phyloP scores from a whole-genome alignment of 2,888 invertebrate species.

The Perizoma flavofasciatum region DNA sequence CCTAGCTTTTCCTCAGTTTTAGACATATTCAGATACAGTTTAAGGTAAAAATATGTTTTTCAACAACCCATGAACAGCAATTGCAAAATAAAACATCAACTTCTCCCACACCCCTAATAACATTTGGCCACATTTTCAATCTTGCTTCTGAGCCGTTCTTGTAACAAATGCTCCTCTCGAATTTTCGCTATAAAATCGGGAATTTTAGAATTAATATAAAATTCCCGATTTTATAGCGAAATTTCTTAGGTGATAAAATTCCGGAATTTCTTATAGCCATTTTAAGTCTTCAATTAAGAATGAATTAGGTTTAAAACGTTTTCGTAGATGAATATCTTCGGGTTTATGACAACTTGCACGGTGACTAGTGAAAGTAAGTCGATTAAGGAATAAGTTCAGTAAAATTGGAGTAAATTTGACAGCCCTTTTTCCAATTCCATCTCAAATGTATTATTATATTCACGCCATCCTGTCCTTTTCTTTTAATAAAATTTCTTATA shows the following conservation, averaged over 20 bases:
- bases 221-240: conserved; percentile 46
- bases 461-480: too few species aligned
- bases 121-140: conserved; percentile 27
- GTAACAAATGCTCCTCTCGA: conserved; percentile 39
- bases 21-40: too few species aligned
- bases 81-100: too few species aligned
- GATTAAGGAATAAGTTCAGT: conserved; percentile 20
- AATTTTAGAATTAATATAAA: too few species aligned
- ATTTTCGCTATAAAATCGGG: conserved; percentile 50
- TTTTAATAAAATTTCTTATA: too few species aligned
- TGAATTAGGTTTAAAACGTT: conserved; percentile 36
- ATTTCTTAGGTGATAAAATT: conserved; percentile 49
- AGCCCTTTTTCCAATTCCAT: too few species aligned
- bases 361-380: conserved; percentile 31
- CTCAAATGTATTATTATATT: too few species aligned
- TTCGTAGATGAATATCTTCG: conserved; percentile 28
- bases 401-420: too few species aligned
- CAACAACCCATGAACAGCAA: too few species aligned
- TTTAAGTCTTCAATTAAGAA: conserved; percentile 46
- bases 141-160: conserved; percentile 34
- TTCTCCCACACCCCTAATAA: too few species aligned
- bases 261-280: conserved; percentile 44
- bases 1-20: too few species aligned
- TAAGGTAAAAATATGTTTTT: too few species aligned
- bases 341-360: conserved; percentile 35